These are phyloP conservation scores for Oncorhynchus clarkii DNA, from an alignment of 2,113 vertebrate genomes.

Conservation along the genomic window DNA sequence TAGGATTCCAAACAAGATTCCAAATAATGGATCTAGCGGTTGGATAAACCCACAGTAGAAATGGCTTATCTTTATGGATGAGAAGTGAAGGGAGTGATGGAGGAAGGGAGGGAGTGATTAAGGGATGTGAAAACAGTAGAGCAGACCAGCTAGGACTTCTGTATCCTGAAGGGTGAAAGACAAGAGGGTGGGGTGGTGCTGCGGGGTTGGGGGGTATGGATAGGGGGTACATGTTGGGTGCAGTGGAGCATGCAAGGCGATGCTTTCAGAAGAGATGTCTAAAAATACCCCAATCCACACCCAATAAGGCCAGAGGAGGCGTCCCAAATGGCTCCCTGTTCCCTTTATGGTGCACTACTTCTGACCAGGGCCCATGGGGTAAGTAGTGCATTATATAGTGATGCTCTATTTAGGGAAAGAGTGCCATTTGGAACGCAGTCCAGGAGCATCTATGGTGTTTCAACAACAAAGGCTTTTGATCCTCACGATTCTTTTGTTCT, in stretches of 20 bases:
- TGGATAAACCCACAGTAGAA: not conserved
- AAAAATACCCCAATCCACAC: not conserved
- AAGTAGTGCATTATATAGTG: too few species aligned
- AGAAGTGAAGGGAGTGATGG: not conserved
- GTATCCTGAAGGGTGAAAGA: not conserved
- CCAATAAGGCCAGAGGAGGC: too few species aligned
- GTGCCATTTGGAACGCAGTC: too few species aligned
- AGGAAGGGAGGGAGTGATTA: not conserved
- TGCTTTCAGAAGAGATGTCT: not conserved
- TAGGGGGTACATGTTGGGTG: constrained; percentile 1
- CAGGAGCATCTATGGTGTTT: too few species aligned
- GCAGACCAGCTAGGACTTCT: not conserved
- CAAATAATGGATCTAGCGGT: not conserved
- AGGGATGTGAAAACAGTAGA: not conserved
- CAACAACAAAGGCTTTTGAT: constrained; percentile 1
- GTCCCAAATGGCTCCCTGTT: too few species aligned
- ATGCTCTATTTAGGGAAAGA: too few species aligned
- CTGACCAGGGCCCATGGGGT: not conserved
- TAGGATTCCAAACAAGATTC: not conserved
- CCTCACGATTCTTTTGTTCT: constrained; percentile 10
- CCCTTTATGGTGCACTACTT: not conserved
- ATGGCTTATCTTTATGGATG: constrained; percentile 12
- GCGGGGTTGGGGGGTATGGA: not conserved
- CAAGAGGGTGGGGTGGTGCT: constrained; percentile 19
- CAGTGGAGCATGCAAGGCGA: not conserved